Conservation (phyloP, 2,113 vertebrate genomes). For the Larimichthys polyactis region DNA sequence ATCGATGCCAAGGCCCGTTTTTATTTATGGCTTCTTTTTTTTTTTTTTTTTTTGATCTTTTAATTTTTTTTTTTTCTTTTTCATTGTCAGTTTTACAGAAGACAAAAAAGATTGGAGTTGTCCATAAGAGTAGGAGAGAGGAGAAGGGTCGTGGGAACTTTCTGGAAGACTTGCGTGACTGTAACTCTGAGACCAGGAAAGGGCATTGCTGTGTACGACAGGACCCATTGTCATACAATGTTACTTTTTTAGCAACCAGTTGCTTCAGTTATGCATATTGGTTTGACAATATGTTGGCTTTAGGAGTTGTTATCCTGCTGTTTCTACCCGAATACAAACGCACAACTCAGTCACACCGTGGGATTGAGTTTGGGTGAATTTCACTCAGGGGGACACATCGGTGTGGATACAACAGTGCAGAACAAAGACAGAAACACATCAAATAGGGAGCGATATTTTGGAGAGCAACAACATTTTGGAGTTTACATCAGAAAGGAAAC, state of each 20-base stretch:
- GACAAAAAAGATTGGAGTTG: slow-evolving; percentile 70
- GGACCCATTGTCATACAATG: slow-evolving; percentile 15
- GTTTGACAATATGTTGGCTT: slow-evolving; percentile 25
- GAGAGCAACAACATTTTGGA: slow-evolving; percentile 18
- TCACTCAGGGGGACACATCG: slow-evolving; percentile 47
- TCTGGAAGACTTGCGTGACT: slow-evolving; percentile 80
- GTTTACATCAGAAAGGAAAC: slow-evolving; percentile 45
- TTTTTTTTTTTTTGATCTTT: slow-evolving; percentile 21
- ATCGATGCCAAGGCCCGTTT: slow-evolving; percentile 50
- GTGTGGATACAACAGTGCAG: slow-evolving; percentile 38
- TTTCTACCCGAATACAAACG: slow-evolving; percentile 48
- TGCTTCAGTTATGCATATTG: too few relatives aligned
- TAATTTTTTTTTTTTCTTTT: background rate
- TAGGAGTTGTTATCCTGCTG: slow-evolving; percentile 39
- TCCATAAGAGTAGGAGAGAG: slow-evolving; percentile 34
- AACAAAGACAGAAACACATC: slow-evolving; percentile 48
- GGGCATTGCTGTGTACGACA: slow-evolving; percentile 48
- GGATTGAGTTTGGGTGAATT: slow-evolving; percentile 45
- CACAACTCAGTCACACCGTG: slow-evolving; percentile 49
- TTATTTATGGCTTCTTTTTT: slow-evolving; percentile 73
- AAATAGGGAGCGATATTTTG: slow-evolving; percentile 23
- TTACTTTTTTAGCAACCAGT: too few relatives aligned
- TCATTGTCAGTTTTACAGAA: slow-evolving; percentile 69
- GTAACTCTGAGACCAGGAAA: slow-evolving; percentile 56
- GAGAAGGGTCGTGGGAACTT: slow-evolving; percentile 44